A percentile compares a stretch with the other conserved stretches of the same genome.
Evolutionary conservation across 2,888 invertebrate genomes (phyloP).

Genomic region (Nasonia oneida): DNA sequence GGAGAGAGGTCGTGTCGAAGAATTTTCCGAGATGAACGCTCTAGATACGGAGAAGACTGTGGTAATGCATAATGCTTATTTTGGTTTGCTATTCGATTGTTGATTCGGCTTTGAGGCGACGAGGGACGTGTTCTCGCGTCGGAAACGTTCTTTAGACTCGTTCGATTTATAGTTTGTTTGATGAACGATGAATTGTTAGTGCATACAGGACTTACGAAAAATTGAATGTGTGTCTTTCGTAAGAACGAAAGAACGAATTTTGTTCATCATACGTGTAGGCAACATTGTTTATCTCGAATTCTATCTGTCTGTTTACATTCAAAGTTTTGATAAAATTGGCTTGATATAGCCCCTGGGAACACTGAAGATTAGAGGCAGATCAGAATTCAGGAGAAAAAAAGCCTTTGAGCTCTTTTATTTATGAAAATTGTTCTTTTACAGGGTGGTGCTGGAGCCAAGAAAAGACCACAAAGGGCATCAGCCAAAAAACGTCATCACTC

Average conservation of each 20-base stretch:
- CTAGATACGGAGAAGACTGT: too few relatives aligned
- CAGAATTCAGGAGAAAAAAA: background rate
- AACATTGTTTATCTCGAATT: background rate
- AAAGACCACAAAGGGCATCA: conserved; percentile 73
- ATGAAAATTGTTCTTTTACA: conserved; percentile 33
- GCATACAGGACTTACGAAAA: background rate
- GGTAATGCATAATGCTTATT: too few relatives aligned
- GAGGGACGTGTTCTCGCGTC: background rate
- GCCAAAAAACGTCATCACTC: conserved; percentile 76
- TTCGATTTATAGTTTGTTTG: background rate
- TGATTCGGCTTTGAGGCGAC: too few relatives aligned
- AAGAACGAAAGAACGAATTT: background rate
- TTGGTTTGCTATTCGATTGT: too few relatives aligned
- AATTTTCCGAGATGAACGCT: too few relatives aligned
- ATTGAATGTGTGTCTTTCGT: background rate
- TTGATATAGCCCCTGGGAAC: background rate
- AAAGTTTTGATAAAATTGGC: background rate
- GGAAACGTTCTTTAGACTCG: background rate
- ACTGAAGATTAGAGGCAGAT: too few relatives aligned
- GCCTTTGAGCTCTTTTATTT: background rate
- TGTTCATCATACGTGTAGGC: background rate
- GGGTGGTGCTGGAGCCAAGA: conserved; percentile 49
- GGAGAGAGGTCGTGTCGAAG: background rate
- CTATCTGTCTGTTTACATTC: background rate
- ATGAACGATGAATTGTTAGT: background rate